A percentile compares a stretch with the other conserved stretches of the same genome.
phyloP scores from a whole-genome alignment of 2,797 vertebrate species.

The Cyclopterus lumpus region DNA sequence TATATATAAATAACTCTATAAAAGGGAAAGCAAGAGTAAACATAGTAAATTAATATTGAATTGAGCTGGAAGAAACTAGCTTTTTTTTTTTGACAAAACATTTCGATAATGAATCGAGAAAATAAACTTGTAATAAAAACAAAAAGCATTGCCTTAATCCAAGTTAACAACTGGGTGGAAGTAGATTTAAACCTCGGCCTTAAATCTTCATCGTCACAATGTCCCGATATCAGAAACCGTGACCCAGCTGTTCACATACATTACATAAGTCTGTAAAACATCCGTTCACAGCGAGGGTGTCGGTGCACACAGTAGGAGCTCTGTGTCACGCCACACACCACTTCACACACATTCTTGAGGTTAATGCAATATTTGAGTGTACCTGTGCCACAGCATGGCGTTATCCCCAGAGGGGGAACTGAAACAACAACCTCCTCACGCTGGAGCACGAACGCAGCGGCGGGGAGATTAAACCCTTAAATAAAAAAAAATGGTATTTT shows the following conservation, averaged over 20 bases:
- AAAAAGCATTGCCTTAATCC: neutral
- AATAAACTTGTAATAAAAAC: no score
- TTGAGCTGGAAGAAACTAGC: no score
- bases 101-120: no score
- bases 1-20: no score
- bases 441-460: conserved; percentile 58
- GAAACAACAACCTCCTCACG: conserved; percentile 70
- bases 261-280: conserved; percentile 1
- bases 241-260: conserved; percentile 28
- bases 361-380: conserved; percentile 67
- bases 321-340: conserved; percentile 5
- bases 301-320: conserved; percentile 17
- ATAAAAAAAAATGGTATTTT: conserved; percentile 70
- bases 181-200: neutral
- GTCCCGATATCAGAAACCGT: neutral
- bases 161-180: neutral
- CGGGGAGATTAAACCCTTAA: conserved; percentile 40
- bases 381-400: conserved; percentile 51
- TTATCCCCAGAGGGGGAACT: conserved; percentile 48
- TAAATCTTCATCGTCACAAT: neutral
- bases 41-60: no score
- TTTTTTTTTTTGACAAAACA: no score
- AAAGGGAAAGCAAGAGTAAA: no score
- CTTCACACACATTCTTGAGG: conserved; percentile 50
- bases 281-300: neutral